Conservation (phyloP, 2,888 invertebrate species). For the Muschampia plurimacula region DNA sequence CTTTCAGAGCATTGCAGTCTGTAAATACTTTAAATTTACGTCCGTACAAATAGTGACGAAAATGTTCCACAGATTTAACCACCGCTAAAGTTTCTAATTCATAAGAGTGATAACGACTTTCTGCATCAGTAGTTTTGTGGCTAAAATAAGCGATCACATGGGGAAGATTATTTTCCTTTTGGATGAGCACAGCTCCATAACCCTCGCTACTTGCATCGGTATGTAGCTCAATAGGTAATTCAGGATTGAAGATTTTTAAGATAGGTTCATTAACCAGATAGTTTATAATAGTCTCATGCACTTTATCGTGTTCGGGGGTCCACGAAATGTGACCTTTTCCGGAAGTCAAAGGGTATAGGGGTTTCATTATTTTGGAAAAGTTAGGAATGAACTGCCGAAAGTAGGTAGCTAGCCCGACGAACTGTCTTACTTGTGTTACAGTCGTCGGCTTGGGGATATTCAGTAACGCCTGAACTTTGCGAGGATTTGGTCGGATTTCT, state of each 20-base stretch:
- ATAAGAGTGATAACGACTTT: constrained; percentile 46
- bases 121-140: constrained; percentile 34
- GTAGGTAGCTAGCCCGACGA: constrained; percentile 9
- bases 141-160: constrained; percentile 43
- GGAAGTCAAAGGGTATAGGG: background rate
- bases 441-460: constrained; percentile 47
- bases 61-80: constrained; percentile 48
- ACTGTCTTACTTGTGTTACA: constrained; percentile 43
- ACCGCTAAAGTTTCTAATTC: constrained; percentile 48
- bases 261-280: background rate
- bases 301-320: background rate
- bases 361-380: constrained; percentile 3
- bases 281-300: background rate
- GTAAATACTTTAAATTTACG: constrained; percentile 42
- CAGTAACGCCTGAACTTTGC: constrained; percentile 49
- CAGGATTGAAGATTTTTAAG: constrained; percentile 3
- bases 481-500: constrained; percentile 47
- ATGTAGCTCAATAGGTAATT: background rate
- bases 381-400: constrained; percentile 14
- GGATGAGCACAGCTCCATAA: constrained; percentile 4
- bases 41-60: constrained; percentile 48
- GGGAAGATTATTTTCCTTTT: background rate
- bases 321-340: constrained; percentile 3
- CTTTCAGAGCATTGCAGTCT: constrained; percentile 50
- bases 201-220: constrained; percentile 8